Percentiles rank a stretch among this genome's conserved stretches.
These are phyloP conservation scores for Cyprinella venusta DNA, from an alignment of 2,797 vertebrate species.

Conservation along the genomic window DNA sequence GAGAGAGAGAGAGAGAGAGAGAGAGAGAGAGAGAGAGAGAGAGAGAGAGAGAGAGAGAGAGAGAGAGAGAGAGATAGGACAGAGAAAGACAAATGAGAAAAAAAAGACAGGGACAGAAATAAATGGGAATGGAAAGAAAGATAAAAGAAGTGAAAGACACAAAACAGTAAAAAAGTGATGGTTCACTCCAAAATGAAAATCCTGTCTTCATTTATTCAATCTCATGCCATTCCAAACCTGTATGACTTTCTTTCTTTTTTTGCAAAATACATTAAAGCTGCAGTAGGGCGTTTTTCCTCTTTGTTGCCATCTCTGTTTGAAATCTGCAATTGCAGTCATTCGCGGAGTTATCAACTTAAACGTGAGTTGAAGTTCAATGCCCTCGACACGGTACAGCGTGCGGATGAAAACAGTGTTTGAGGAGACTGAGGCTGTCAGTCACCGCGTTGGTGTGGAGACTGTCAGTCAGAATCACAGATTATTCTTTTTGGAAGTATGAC, in stretches of 20 bases:
- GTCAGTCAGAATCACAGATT: no score
- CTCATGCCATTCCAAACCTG: not conserved
- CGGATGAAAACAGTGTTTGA: no score
- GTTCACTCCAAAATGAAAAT: not conserved
- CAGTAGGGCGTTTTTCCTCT: no score
- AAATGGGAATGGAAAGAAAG: slow-evolving; percentile 7
- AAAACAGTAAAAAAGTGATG: not conserved
- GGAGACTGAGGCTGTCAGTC: no score
- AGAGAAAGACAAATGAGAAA: not conserved
- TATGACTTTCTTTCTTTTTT: not conserved
- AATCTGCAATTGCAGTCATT: no score
- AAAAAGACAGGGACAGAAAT: not conserved
- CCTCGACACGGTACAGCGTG: no score
- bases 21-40: not conserved
- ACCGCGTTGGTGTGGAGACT: no score
- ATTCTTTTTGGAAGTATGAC: no score
- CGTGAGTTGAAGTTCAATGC: no score
- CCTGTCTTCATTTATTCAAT: not conserved
- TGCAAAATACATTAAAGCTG: not conserved
- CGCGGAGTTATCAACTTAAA: no score
- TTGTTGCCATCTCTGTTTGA: no score
- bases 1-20: not conserved
- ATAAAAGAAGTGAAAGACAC: slow-evolving; percentile 25
- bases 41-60: not conserved
- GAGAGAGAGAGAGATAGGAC: not conserved